A percentile compares a stretch with the other conserved stretches of the same genome.
Conservation (phyloP, 2,797 vertebrate species). For the Tragopan temminckii region DNA sequence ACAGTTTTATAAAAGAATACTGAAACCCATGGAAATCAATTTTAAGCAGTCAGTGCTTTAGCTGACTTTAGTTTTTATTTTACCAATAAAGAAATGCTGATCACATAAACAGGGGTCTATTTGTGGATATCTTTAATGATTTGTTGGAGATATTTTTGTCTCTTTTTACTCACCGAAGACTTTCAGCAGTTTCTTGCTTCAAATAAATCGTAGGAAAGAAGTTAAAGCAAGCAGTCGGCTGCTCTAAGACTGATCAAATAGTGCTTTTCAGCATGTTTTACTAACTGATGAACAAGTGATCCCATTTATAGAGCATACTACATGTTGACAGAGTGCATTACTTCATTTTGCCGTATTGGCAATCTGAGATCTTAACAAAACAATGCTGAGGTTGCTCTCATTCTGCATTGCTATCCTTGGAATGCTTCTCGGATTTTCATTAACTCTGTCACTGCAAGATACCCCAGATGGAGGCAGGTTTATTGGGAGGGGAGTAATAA, state of each 20-base stretch:
- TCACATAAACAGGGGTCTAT: background rate
- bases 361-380: constrained; percentile 79
- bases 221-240: constrained; percentile 14
- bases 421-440: constrained; percentile 70
- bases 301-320: constrained; percentile 69
- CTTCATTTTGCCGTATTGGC: constrained; percentile 75
- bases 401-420: constrained; percentile 76
- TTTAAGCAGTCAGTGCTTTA: constrained; percentile 19
- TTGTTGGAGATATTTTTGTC: background rate
- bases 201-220: constrained; percentile 21
- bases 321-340: constrained; percentile 72
- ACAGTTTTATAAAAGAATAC: constrained; percentile 26
- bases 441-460: constrained; percentile 69
- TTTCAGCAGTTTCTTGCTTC: constrained; percentile 34
- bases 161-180: constrained; percentile 3
- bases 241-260: constrained; percentile 1
- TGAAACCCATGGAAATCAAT: constrained; percentile 19
- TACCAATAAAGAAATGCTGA: background rate
- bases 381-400: constrained; percentile 71
- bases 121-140: background rate
- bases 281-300: constrained; percentile 57
- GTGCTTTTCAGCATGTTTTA: constrained; percentile 42
- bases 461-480: background rate
- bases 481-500: constrained; percentile 2
- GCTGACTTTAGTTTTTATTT: constrained; percentile 15